Evolutionary conservation across 92 coral and sea anemone species (phyloP), one percentile per base, ranked within the genome.

Genomic region (Nematostella vectensis): DNA sequence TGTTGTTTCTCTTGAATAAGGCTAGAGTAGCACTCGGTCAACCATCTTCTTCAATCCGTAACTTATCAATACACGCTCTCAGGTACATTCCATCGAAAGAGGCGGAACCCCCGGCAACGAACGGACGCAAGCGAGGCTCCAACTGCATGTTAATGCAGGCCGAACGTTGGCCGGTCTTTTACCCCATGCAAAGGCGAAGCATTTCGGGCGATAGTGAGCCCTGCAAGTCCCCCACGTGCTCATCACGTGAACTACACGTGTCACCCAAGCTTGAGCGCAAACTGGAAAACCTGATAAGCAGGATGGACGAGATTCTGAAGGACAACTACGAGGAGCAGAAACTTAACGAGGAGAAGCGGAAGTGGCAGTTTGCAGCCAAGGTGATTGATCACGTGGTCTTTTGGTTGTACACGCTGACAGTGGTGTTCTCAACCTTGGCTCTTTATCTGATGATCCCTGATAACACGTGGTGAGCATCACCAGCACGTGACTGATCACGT

Each of bases 291-390:
- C 54, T 81, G 59, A 69, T 76, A 4, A 55, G 73, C 1, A 76
- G 65, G 58, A 66, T 81, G 12, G 88, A 76, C 22, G 69, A 58
- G 0, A 50, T 81, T 8, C 68, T 69, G 13, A 65, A 70, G 26
- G 61, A 80, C 29, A 49, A 68, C 36, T 42, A 75, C n/a, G 75
- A 63, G 11, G 67, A 76, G 25, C 68, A 87, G 50, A 55, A 58
- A 21, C 72, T 60, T 20, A 89, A 87, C 9, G 65, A 52, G 6
- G 72, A 63, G 44, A 53, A 65, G 37, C 76, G 61, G 63, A 79
- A 85, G 56, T 89, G 97, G 97, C 94, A 79, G 16, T 55, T 65
- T 40, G 91, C 91, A 0, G 95, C 97, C 2, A 69, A 71, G 29
- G 77, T 89, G 23, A 56, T 82, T 18, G 97, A 89, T 52, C 68